A percentile compares a stretch with the other conserved stretches of the same genome.
These are phyloP conservation scores for Menidia menidia DNA, from an alignment of 2,797 vertebrate genomes.

Conservation along the genomic window DNA sequence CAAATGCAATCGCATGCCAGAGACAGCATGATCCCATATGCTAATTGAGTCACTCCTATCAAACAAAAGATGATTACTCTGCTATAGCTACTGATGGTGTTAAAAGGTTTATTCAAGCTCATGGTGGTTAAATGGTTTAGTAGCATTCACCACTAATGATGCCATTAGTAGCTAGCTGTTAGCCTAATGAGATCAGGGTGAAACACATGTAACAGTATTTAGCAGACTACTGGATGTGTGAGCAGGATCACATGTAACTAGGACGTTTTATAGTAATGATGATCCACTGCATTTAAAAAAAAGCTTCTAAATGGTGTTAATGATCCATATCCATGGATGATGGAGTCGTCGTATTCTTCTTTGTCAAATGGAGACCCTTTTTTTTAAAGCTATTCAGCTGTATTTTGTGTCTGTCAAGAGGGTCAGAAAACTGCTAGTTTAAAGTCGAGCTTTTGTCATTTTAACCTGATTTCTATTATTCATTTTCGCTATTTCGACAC, in stretches of 20 bases:
- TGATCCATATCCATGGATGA: too few relatives aligned
- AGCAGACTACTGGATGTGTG: conserved; percentile 33
- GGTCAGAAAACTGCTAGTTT: background rate
- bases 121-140: conserved; percentile 63
- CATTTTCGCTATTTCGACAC: conserved; percentile 26
- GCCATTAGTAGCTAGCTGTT: conserved; percentile 56
- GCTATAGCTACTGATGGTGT: conserved; percentile 1
- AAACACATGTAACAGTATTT: conserved; percentile 15
- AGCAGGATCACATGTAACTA: conserved; percentile 56
- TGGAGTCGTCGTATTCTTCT: too few relatives aligned
- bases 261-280: conserved; percentile 12
- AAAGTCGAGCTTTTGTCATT: conserved; percentile 21
- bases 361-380: too few relatives aligned
- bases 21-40: conserved; percentile 3
- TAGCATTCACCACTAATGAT: conserved; percentile 56
- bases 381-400: too few relatives aligned
- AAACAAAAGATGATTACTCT: conserved; percentile 19
- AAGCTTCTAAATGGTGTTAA: too few relatives aligned
- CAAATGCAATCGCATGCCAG: background rate
- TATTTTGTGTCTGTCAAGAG: background rate
- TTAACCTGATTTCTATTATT: conserved; percentile 8
- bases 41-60: conserved; percentile 22
- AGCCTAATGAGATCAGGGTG: conserved; percentile 71
- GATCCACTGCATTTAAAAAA: conserved; percentile 12
- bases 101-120: conserved; percentile 59